Conservation (phyloP, 2,797 vertebrate genomes). For the Caiman crocodilus region DNA sequence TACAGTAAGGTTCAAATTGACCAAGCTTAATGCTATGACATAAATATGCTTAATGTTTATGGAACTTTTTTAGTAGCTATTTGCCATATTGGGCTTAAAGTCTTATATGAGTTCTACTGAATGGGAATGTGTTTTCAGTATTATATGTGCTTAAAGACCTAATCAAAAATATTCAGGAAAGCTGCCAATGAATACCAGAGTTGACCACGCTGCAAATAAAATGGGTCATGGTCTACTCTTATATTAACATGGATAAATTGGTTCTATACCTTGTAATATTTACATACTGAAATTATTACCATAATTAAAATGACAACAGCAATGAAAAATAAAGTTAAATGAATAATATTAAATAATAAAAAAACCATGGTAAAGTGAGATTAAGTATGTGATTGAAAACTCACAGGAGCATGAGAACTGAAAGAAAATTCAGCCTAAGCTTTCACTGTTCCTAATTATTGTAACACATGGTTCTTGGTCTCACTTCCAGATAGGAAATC, state of each 20-base stretch:
- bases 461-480: not conserved
- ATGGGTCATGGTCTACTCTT: constrained; percentile 60
- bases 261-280: constrained; percentile 32
- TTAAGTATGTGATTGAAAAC: constrained; percentile 37
- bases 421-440: not conserved
- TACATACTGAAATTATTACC: constrained; percentile 61
- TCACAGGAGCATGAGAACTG: constrained; percentile 55
- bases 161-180: constrained; percentile 77
- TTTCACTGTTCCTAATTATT: not conserved
- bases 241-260: constrained; percentile 59
- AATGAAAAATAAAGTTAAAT: constrained; percentile 30
- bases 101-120: constrained; percentile 69
- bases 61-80: constrained; percentile 77
- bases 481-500: not conserved
- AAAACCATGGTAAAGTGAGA: constrained; percentile 38
- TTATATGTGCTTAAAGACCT: constrained; percentile 73
- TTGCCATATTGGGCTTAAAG: constrained; percentile 59
- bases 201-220: constrained; percentile 68
- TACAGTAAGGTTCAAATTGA: constrained; percentile 78
- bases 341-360: constrained; percentile 52
- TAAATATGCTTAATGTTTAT: constrained; percentile 83
- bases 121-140: constrained; percentile 79
- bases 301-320: constrained; percentile 67
- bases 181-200: constrained; percentile 68
- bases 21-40: constrained; percentile 77